Base-by-base conservation (phyloP, 2,888 invertebrate genomes). In the Oscheius sp. region DNA sequence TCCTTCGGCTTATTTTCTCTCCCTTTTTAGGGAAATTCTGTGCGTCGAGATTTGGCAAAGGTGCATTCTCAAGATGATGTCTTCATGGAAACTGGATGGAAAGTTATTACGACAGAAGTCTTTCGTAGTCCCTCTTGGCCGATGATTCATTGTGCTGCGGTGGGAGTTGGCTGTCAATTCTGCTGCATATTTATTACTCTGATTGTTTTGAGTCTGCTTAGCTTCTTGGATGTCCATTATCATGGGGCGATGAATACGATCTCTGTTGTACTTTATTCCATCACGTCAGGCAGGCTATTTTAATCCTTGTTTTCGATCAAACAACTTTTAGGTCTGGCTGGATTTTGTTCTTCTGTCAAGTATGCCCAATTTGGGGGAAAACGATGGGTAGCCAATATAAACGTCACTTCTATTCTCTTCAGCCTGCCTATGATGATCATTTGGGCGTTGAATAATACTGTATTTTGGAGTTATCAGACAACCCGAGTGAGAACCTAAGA, bases 101-200 rank as follows among this genome's bases (percentile, higher is more conserved):
- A 89, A 79, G 88, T 89, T 33, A 88, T 89, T 48, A 88, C 88
- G 68, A 88, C 88, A 0, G 89, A 89, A 79, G 89, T 89, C 2
- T 89, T 89, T 83, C 77, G 89, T 48, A 87, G 88, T 75, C 89
- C 89, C 1, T 80, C 79, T 0, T 76, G 84, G 66, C 88, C 88
- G 80, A 88, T 84, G 71, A 82, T 89, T 17, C 89, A 89, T 79
- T 89, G 89, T 81, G 88, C 89, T 33, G 88, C 89, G 63, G 76
- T 89, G 89, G 89, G 89, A 64, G 89, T 89, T 50, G 89, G 89
- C 2, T 83, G 84, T 48, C 89, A 89, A 83, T 88, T 89, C 76
- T 82, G 89, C 57, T 86, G 87, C 0, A 84, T 89, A 25, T 87
- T 87, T n/a, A 87, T 88, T 4, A 88, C 88, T 2, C 88, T 89